Conservation (phyloP, 1,140 invertebrate species). For the Drosophila jambulina region DNA sequence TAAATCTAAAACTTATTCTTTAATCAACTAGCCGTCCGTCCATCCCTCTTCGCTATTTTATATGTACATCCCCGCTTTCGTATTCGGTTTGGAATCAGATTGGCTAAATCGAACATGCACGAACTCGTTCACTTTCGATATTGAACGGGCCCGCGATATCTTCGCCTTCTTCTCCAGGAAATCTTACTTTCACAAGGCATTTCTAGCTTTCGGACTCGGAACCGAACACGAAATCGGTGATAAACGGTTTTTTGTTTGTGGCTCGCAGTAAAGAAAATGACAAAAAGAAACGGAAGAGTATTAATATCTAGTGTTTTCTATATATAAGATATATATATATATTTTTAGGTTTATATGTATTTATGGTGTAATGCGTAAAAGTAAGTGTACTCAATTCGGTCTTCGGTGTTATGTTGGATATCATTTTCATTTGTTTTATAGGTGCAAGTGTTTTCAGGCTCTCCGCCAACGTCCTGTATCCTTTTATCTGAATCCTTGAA, state of each 20-base stretch:
- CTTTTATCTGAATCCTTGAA: background rate
- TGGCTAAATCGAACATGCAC: background rate
- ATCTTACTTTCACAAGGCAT: background rate
- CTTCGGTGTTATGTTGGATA: slow-evolving; percentile 56
- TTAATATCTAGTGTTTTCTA: slow-evolving; percentile 51
- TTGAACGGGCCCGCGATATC: background rate
- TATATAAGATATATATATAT: slow-evolving; percentile 32
- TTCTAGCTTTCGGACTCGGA: background rate
- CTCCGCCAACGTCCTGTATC: background rate
- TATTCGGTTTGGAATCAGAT: background rate
- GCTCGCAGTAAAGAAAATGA: slow-evolving; percentile 43
- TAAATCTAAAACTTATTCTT: slow-evolving; percentile 75
- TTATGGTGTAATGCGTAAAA: slow-evolving; percentile 45
- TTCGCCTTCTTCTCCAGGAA: background rate
- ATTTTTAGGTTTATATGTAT: slow-evolving; percentile 40
- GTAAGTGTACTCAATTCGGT: slow-evolving; percentile 70
- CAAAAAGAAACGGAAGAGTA: slow-evolving; percentile 37
- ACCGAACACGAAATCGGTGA: slow-evolving; percentile 14
- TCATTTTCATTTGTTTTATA: slow-evolving; percentile 28
- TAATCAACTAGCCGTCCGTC: slow-evolving; percentile 54
- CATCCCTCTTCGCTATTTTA: slow-evolving; percentile 19
- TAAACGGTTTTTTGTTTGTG: slow-evolving; percentile 27
- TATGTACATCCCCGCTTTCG: slow-evolving; percentile 13
- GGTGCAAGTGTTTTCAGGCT: background rate
- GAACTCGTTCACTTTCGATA: background rate